Base-by-base conservation (phyloP, 2,888 invertebrate genomes). In the Euzetes globulus region DNA sequence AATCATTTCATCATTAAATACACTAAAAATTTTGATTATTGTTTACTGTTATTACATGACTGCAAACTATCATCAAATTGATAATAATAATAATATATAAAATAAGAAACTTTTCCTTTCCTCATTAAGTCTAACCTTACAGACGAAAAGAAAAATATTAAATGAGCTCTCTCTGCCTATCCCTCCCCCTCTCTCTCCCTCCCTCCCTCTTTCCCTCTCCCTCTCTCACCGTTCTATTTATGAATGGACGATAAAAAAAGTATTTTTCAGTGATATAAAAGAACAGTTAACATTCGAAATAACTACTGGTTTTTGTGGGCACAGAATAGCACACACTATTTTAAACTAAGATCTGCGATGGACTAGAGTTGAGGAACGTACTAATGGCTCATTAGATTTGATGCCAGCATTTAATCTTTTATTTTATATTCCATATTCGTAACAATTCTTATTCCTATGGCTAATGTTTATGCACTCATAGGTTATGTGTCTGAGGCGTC, bases 331-430 rank as follows among this genome's bases (percentile, higher is more conserved):
- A 29, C 4, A 25, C 13, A 60, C 5, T 29, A 60, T 27, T 22
- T 15, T 29, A 25, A 60, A 60, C 19, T 60, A 13, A 58, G 15
- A 17, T 9, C 25, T 29, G 27, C 19, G 58, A 27, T 27, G 19
- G 65, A 41, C 9, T 9, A 2, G 37, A 65, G 5, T 65, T 17
- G 11, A 27, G 13, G 11, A 27, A 27, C 27, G 58, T 27, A 27
- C 58, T 27, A 65, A 65, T 65, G 41, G 65, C 55, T 63, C 63
- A 33, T 63, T 63, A 27, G 63, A 63, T 63, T 63, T 63, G 63
- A 33, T 63, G 63, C 63, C 19, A 15, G 9, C 63, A 17, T 63
- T 63, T 63, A 17, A 63, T 63, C 17, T 63, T 63, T 63, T n/a
- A 15, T 63, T 22, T 55, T 25, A 55, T 55, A 55, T 55, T 2